Base-by-base conservation (phyloP, 2,888 invertebrate genomes). In the Neoascia interrupta region DNA sequence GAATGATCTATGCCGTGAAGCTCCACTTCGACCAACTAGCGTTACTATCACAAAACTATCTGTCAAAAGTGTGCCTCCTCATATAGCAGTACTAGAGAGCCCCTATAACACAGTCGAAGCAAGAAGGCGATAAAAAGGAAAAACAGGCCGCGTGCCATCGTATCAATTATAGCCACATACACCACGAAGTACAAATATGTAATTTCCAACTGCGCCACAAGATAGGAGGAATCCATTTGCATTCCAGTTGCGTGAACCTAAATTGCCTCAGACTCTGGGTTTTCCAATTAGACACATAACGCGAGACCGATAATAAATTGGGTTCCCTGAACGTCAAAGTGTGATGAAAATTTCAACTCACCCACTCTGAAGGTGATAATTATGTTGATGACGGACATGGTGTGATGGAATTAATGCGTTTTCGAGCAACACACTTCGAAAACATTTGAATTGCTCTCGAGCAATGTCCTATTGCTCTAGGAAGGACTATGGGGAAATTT, bases 201-300 rank as follows among this genome's bases (percentile, higher is more conserved):
- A 15, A 11, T 39, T 53, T 53, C 18, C 21, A 43, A 74, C 36
- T 45, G 23, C 26, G 15, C 39, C 28, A 34, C 43, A 45, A 74
- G 58, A 68, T 61, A 61, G 16, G 34, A 61, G 16, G 34, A 61
- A 72, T 60, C 49, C 73, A 73, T 73, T 61, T 66, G 61, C 61
- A 73, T 79, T 61, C 73, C 51, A 47, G 54, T 61, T 73, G 79
- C 79, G 73, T 73, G 73, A 79, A 79, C 60, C 41, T 54, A 37
- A 61, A 68, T 66, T 79, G 64, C 64, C 51, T 76, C 68, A 39
- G 31, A 47, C 66, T 45, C 54, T 23, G 73, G 79, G 60, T 79
- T 73, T 79, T 73, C 73, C 79, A 79, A 79, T 79, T 79, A 79
- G 79, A 79, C 43, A 54, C 36, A 68, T 49, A 66, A 54, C 60